Percentiles rank a stretch among this genome's conserved stretches.
Evolutionary conservation across 2,797 vertebrate species (phyloP).

Genomic region (Pseudotriccus pelzelni): DNA sequence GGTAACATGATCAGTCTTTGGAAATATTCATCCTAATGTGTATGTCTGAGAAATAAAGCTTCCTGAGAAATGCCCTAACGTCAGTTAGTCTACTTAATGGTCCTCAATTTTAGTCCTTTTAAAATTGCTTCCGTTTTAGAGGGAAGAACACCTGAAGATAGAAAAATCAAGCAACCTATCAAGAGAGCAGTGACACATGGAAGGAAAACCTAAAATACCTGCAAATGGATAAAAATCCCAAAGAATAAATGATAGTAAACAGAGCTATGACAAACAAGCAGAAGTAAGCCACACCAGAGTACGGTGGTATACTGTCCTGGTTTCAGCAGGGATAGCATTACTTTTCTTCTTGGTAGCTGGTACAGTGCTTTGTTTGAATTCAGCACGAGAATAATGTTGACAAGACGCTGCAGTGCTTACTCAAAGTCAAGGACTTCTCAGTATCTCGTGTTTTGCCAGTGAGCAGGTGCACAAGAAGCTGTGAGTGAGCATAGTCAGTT

Average conservation of each 20-base stretch:
- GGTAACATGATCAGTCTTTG: background rate
- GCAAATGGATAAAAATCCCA: background rate
- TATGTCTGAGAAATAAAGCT: background rate
- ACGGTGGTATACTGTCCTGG: background rate
- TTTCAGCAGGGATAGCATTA: background rate
- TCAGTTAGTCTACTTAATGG: background rate
- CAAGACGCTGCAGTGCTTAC: background rate
- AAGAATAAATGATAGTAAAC: background rate
- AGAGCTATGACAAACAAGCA: background rate
- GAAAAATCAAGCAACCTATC: background rate
- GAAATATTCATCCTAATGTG: background rate
- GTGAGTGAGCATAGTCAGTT: background rate
- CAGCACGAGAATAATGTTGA: background rate
- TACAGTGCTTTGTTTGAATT: background rate
- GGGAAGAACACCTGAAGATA: background rate
- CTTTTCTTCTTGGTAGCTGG: background rate
- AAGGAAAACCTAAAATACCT: background rate
- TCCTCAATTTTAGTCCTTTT: background rate
- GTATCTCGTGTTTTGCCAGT: background rate
- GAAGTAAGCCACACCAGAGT: background rate
- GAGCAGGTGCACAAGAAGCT: background rate
- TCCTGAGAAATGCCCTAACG: too few species aligned
- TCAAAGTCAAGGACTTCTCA: background rate
- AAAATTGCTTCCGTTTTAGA: background rate
- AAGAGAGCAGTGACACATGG: background rate